These are phyloP conservation scores for Lysandra coridon DNA, from an alignment of 2,888 invertebrate species.

Conservation along the genomic window DNA sequence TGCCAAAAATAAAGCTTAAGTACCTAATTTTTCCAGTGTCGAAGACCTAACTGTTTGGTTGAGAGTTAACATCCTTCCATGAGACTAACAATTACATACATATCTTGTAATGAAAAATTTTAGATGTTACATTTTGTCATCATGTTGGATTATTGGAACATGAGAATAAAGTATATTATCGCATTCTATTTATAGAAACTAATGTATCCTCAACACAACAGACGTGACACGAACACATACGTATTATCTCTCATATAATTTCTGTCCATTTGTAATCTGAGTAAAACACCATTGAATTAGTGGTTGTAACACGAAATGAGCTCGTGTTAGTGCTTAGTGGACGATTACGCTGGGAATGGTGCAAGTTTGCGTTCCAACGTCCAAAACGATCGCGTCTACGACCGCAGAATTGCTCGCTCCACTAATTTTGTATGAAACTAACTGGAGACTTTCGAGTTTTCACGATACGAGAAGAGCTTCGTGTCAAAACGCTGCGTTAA, in stretches of 20 bases:
- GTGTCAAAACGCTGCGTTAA: not conserved
- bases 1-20: too few species aligned
- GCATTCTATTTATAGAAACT: too few species aligned
- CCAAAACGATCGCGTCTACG: conserved; percentile 40
- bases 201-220: too few species aligned
- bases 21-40: too few species aligned
- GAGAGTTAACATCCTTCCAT: too few species aligned
- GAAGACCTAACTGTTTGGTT: too few species aligned
- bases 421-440: conserved; percentile 40
- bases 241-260: not conserved
- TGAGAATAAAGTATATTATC: too few species aligned
- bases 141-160: too few species aligned
- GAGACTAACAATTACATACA: too few species aligned
- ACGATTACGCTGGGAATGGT: conserved; percentile 38
- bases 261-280: not conserved
- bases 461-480: conserved; percentile 1
- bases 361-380: conserved; percentile 41
- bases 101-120: too few species aligned
- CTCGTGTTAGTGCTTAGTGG: conserved; percentile 34
- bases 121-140: too few species aligned
- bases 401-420: conserved; percentile 39
- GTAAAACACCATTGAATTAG: conserved; percentile 22
- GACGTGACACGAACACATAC: too few species aligned
- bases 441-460: conserved; percentile 26
- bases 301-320: conserved; percentile 33